These are phyloP conservation scores for Hipparchia semele DNA, from an alignment of 2,888 invertebrate genomes.

Conservation along the genomic window DNA sequence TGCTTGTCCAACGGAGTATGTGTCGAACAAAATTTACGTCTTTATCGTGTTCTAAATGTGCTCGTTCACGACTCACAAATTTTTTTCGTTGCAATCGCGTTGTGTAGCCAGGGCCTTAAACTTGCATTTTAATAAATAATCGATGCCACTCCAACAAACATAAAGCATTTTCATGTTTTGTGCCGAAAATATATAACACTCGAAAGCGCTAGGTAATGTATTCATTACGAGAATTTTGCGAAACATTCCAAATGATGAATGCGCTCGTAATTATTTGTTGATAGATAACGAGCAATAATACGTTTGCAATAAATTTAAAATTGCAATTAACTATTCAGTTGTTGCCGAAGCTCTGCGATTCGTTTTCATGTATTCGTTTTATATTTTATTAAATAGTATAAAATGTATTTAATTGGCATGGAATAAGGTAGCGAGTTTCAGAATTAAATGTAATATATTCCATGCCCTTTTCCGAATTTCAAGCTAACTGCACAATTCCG, in stretches of 20 bases:
- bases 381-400: background rate
- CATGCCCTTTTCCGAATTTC: slow-evolving; percentile 15
- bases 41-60: no score
- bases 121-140: slow-evolving; percentile 74
- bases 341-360: background rate
- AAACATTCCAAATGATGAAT: slow-evolving; percentile 39
- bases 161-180: slow-evolving; percentile 69
- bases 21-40: no score
- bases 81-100: background rate
- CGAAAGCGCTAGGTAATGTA: slow-evolving; percentile 35
- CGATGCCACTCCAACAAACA: slow-evolving; percentile 66
- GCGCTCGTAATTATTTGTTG: slow-evolving; percentile 39
- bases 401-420: background rate
- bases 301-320: slow-evolving; percentile 22
- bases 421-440: slow-evolving; percentile 1
- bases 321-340: slow-evolving; percentile 28
- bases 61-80: no score
- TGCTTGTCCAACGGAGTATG: no score
- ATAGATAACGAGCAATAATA: slow-evolving; percentile 30
- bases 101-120: slow-evolving; percentile 44
- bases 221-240: slow-evolving; percentile 41
- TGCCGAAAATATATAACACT: slow-evolving; percentile 44
- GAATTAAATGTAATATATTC: background rate
- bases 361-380: background rate
- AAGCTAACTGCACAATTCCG: slow-evolving; percentile 19